Base-by-base conservation (phyloP, 2,113 vertebrate genomes). In the Megalops atlanticus region DNA sequence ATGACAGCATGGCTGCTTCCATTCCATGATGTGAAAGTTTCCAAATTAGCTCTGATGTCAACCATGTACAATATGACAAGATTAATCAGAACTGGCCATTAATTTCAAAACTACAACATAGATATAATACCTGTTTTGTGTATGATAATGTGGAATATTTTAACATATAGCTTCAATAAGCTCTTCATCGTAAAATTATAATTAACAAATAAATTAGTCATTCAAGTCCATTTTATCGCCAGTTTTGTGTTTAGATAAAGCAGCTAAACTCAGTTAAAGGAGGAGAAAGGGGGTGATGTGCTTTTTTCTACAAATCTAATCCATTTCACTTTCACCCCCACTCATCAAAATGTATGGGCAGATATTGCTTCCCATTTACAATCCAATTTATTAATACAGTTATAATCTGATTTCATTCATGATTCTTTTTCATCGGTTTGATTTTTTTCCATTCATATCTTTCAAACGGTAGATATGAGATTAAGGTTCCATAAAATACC, bases 401-500 rank as follows among this genome's bases (percentile, higher is more conserved):
- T 1, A 21, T 54, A 54, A 24, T 54, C 49, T 21, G 18, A 49
- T 49, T 16, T 12, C 12, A 49, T 49, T 49, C 24, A 54, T 0
- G n/a, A 77, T 58, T 77, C 76, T 11, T 77, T 58, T 54, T 24
- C 38, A 27, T 15, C 18, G 16, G 73, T 27, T 27, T 10, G n/a
- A 15, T 41, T 2, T 12, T 24, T 54, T 24, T 35, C 35, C 52
- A 38, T 39, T 77, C 15, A 52, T 54, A 77, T 35, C 14, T 77
- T 64, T 58, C 31, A 52, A 77, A 54, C 58, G 35, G 36, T 49
- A 38, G 14, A 54, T 39, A 39, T 77, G 35, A 54, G 47, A 54
- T 77, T 77, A 36, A 6, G 18, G 14, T 77, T 58, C 45, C 58
- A 58, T 58, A 77, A 77, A 64, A 54, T 47, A n/a, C n/a, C n/a